Base-by-base conservation (phyloP, 2,113 vertebrate genomes). In the Dinomys branickii region DNA sequence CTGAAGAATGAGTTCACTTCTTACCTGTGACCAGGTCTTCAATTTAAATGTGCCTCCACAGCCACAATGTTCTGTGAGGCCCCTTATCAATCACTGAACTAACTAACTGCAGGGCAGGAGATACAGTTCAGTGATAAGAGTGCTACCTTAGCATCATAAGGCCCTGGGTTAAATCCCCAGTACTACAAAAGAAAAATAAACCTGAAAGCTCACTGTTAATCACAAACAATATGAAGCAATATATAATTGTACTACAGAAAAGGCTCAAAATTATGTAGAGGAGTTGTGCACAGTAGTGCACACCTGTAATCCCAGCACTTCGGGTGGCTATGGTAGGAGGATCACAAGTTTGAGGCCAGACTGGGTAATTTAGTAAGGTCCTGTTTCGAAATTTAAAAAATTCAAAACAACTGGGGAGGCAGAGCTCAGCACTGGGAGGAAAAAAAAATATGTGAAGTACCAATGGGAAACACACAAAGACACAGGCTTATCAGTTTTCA, bases 31-130 rank as follows among this genome's bases (percentile, higher is more conserved):
- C 10, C 41, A 90, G 33, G 10, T n/a, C n/a, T 85, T 80, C 69
- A 82, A 85, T 44, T 82, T 63, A 77, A 88, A 80, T 44, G 22
- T 69, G 50, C 35, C 41, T 85, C 20, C 28, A 85, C 33, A 85
- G 81, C 33, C 65, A 93, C 26, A 92, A 67, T 3, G 2, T 22
- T 67, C 75, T 73, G 58, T 59, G 47, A 69, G 20, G 52, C 47
- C 59, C 30, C n/a, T 56, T 65, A 61, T 30, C 73, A 56, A 41
- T 17, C 6, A 35, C 14, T 22, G 80, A 54, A 58, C 10, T 69
- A 41, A 69, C 54, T 65, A 54, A 80, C 50, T 65, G 41, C 33
- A 65, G 56, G n/a, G 67, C n/a, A 54, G 22, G 20, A 35, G 26
- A 78, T 16, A 4, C 1, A 88, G 63, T 7, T 41, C 41, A 88